A percentile compares a stretch with the other conserved stretches of the same genome.
phyloP scores from a whole-genome alignment of 2,113 vertebrate genomes.

The Brevimyrus niger region DNA sequence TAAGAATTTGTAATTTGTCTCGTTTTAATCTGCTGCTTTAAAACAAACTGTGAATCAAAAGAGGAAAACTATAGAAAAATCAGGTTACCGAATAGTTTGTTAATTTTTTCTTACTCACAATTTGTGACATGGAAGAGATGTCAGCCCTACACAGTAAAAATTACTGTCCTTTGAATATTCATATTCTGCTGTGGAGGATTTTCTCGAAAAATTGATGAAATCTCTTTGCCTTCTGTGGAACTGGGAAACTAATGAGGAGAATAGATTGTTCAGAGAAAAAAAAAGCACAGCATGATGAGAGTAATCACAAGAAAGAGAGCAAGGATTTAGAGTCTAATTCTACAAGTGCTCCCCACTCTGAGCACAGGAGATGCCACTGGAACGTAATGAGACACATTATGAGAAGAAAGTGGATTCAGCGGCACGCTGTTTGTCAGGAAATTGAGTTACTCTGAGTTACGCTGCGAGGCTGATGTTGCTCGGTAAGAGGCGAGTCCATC shows the following conservation, averaged over 20 bases:
- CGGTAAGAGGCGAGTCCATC: neutral
- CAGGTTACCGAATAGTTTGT: neutral
- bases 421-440: neutral
- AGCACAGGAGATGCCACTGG: neutral
- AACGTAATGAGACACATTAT: neutral
- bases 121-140: neutral
- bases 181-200: neutral
- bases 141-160: neutral
- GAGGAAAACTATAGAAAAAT: neutral
- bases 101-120: neutral
- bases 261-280: neutral
- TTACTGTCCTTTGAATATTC: neutral
- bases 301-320: neutral
- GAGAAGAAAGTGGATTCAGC: neutral
- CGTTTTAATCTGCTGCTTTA: neutral
- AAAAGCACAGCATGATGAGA: neutral
- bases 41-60: neutral
- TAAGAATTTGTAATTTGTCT: neutral
- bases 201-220: neutral
- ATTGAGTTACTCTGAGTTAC: neutral
- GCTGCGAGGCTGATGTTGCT: neutral
- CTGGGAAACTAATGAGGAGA: neutral
- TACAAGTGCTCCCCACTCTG: neutral
- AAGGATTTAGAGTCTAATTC: neutral
- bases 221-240: neutral